Evolutionary conservation across 2,888 invertebrate species (phyloP).

Genomic region (Pammene aurita): DNA sequence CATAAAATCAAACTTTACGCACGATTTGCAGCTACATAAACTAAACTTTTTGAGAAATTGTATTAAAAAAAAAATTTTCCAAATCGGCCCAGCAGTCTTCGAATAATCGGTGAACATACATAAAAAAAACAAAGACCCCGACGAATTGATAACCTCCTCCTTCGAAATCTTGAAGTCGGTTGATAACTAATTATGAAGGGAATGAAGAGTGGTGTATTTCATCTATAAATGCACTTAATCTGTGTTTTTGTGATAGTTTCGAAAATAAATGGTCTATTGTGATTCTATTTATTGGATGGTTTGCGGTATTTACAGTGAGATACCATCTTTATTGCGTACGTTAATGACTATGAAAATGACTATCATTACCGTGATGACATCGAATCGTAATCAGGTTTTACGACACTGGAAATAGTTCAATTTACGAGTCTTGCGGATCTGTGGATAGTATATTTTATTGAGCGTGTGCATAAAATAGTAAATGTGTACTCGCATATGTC

Average conservation of each 20-base stretch:
- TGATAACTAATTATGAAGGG: too few relatives aligned
- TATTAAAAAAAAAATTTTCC: too few relatives aligned
- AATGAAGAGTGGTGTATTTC: not conserved
- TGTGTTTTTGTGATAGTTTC: conserved; percentile 12
- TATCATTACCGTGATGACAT: conserved; percentile 24
- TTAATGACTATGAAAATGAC: conserved; percentile 24
- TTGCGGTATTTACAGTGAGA: conserved; percentile 47
- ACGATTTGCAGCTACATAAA: too few relatives aligned
- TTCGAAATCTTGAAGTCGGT: too few relatives aligned
- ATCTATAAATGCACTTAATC: not conserved
- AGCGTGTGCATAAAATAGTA: too few relatives aligned
- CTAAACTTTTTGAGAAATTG: too few relatives aligned
- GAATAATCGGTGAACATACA: too few relatives aligned
- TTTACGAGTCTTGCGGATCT: not conserved
- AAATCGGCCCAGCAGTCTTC: too few relatives aligned
- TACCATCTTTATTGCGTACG: conserved; percentile 43
- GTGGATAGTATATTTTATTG: not conserved
- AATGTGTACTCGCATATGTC: too few relatives aligned
- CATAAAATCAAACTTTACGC: too few relatives aligned
- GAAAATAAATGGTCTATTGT: conserved; percentile 51
- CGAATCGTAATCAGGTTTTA: conserved; percentile 34
- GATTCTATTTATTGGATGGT: conserved; percentile 49
- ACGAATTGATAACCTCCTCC: too few relatives aligned
- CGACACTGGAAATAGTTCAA: not conserved
- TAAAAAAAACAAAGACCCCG: too few relatives aligned